Evolutionary conservation across 92 coral and sea anemone species (phyloP).

Genomic region (Siderastrea siderea): DNA sequence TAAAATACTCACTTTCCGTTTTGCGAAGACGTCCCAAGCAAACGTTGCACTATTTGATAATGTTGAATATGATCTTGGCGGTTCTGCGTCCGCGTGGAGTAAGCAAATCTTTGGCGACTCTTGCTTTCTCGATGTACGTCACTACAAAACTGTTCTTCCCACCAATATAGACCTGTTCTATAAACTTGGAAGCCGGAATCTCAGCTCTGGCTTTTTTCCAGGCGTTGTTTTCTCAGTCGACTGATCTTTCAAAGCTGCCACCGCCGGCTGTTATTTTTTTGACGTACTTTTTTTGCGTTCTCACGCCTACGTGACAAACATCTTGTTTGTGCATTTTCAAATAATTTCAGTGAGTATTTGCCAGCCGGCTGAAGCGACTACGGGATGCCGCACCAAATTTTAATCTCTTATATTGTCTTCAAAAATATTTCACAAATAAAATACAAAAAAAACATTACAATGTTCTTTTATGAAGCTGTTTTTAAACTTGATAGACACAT

Average conservation of each 20-base stretch:
- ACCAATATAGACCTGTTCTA: not conserved
- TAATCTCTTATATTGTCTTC: no score
- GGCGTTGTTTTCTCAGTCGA: not conserved
- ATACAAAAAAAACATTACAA: no score
- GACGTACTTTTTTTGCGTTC: not conserved
- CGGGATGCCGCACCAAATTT: no score
- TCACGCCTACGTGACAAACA: slow-evolving; percentile 1
- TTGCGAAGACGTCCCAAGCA: slow-evolving; percentile 4
- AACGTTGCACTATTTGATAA: not conserved
- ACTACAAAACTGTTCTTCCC: not conserved
- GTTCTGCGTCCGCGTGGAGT: not conserved
- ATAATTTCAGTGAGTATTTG: not conserved
- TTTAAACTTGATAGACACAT: no score
- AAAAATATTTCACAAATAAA: no score
- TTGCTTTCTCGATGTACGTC: not conserved
- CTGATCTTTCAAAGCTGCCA: not conserved
- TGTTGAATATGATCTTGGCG: not conserved
- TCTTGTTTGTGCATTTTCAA: not conserved
- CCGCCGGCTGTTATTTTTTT: not conserved
- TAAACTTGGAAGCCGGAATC: not conserved
- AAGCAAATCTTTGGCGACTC: not conserved
- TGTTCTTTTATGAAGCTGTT: no score
- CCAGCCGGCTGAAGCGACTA: not conserved
- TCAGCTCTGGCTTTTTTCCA: not conserved
- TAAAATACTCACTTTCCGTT: slow-evolving; percentile 12